A percentile compares a stretch with the other conserved stretches of the same genome.
Conservation (phyloP, 2,888 invertebrate species). For the Calameuta idolon region DNA sequence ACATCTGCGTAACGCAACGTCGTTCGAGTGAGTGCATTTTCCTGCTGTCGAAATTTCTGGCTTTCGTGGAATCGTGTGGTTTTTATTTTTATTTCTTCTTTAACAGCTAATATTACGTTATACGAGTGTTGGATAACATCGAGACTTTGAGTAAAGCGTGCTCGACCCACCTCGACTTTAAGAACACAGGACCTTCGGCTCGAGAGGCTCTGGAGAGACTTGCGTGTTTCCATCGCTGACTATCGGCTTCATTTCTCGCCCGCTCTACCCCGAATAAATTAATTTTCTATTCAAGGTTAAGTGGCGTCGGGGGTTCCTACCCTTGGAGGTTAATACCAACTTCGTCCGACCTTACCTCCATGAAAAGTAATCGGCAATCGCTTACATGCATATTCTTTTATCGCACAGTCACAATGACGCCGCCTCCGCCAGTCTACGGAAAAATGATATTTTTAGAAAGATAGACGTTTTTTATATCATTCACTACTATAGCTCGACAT, state of each 20-base stretch:
- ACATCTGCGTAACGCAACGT: slow-evolving; percentile 15
- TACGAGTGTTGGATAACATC: neutral
- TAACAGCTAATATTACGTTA: neutral
- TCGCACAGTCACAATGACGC: neutral
- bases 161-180: neutral
- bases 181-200: neutral
- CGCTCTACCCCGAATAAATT: neutral
- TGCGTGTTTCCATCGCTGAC: neutral
- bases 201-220: neutral
- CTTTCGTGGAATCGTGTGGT: slow-evolving; percentile 15
- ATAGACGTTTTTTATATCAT: neutral
- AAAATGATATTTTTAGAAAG: neutral
- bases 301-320: slow-evolving; percentile 15
- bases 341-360: neutral
- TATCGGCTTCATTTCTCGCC: neutral
- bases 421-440: neutral
- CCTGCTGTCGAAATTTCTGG: slow-evolving; percentile 15
- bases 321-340: slow-evolving; percentile 7
- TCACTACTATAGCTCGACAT: neutral
- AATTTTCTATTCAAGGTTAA: slow-evolving; percentile 16
- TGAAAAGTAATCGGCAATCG: neutral
- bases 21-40: slow-evolving; percentile 4
- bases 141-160: neutral
- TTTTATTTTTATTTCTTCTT: neutral
- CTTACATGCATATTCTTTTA: neutral